Base-by-base conservation (phyloP, 2,888 invertebrate genomes). In the Phasia obesa region DNA sequence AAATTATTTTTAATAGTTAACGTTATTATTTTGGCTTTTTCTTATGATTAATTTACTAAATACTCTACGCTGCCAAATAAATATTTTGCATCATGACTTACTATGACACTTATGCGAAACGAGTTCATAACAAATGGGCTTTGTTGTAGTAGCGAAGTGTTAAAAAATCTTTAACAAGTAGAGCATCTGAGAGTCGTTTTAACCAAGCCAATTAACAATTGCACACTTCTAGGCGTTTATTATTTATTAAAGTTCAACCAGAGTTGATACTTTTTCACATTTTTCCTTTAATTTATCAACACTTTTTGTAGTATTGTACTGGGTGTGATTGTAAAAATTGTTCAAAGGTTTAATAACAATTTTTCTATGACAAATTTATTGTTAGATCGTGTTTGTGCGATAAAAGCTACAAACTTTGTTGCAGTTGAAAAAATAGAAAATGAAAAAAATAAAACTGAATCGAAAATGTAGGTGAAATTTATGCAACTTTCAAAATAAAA, bases 391-490 rank as follows among this genome's bases (percentile, higher is more conserved):
- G 81, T 71, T 76, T 60, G 51, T 27, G 38, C 42, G 78, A 78
- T 78, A 62, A 64, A 62, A 23, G 17, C 21, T 5, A 19, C 25
- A 67, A 59, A 19, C n/a, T 11, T 4, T 51, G 31, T 21, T n/a
- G 4, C n/a, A 31, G 15, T 15, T 35, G 3, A 38, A 67, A 65
- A 38, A n/a, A 19, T 13, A 27, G 1, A 19, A 69, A 55, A 69
- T 23, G 2, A 51, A 15, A 42, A 11, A 7, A 47, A 35, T n/a
- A 64, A 75, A 17, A 42, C 21, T 51, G 11, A 71, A 49, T 25
- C 38, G 51, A 70, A 57, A 64, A 71, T 78, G 78, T 78, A 71
- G 78, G 78, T 78, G 78, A 78, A 78, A 78, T 71, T 78, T 78
- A 59, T 78, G 78, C 78, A 78, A 71, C 64, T 78, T 71, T 65